These are phyloP conservation scores for Hyla sarda DNA, from an alignment of 2,113 vertebrate species.

Conservation along the genomic window DNA sequence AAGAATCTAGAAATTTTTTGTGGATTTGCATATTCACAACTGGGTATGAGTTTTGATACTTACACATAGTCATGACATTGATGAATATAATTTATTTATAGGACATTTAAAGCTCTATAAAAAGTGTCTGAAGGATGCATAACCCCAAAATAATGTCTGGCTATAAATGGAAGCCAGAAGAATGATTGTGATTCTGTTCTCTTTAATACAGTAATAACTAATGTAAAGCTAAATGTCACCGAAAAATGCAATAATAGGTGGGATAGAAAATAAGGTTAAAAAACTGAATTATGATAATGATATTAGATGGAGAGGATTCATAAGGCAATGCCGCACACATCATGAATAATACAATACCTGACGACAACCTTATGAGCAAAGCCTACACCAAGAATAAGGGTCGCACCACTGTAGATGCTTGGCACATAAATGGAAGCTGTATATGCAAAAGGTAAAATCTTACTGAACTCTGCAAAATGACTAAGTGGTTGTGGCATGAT, in stretches of 20 bases:
- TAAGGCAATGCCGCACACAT: background rate
- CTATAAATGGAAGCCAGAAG: background rate
- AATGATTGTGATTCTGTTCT: background rate
- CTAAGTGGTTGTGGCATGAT: background rate
- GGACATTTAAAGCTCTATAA: background rate
- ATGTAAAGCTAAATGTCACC: background rate
- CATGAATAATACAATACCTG: background rate
- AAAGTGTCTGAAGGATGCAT: background rate
- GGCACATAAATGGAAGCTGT: background rate
- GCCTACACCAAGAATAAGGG: background rate
- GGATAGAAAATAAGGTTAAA: background rate
- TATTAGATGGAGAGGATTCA: background rate
- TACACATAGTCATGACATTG: background rate
- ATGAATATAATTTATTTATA: background rate
- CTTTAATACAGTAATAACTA: background rate
- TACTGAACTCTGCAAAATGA: background rate
- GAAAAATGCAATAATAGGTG: background rate
- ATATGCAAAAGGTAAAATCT: background rate
- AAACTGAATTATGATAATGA: background rate
- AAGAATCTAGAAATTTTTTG: background rate
- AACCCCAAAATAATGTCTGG: background rate
- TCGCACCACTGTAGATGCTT: background rate
- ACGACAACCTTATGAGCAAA: background rate
- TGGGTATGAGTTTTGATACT: background rate
- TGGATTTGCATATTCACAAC: no score